Base-by-base conservation (phyloP, 2,797 vertebrate genomes). In the Sebastes paucispinis region DNA sequence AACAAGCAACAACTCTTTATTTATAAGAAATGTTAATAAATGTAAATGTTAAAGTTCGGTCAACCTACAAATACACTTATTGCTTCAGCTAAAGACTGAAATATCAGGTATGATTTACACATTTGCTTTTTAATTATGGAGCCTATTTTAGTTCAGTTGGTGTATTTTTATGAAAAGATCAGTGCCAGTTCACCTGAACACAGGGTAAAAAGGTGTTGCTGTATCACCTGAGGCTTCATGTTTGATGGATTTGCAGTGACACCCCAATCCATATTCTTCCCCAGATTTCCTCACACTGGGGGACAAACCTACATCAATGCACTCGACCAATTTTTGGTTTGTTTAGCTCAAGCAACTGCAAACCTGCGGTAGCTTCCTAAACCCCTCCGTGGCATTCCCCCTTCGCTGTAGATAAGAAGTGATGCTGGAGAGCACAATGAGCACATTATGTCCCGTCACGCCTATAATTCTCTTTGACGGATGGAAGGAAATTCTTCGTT, bases 401-500 rank as follows among this genome's bases (percentile, higher is more conserved):
- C 71, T 36, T 74, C 4, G 4, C 63, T 57, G 47, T 31, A 83
- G 82, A 83, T 86, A 80, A 83, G 78, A 74, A 57, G 83, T 69
- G 72, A 81, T 86, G 77, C 84, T 22, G 70, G 71, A 36, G 69
- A 81, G 69, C 77, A 88, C 82, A 88, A 84, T 82, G 81, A 62
- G 64, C 69, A 65, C 88, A 79, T 87, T 89, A 87, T 90, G 77
- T 80, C 50, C 75, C 2, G 55, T 88, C 81, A 86, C 64, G 52
- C 80, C 77, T 69, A 31, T 79, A 76, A 83, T 89, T 87, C 80
- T 29, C 60, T 85, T 88, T 89, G 89, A 91, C 25, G 65, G 81
- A 85, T 83, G 69, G 77, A 78, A 79, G 82, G 80, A 88, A 86
- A 86, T 86, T 87, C 81, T 80, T 83, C 14, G 3, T 85, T 86